Percentiles rank a stretch among this genome's conserved stretches.
phyloP scores from a whole-genome alignment of 2,797 vertebrate species.

The Eulemur rubriventer region DNA sequence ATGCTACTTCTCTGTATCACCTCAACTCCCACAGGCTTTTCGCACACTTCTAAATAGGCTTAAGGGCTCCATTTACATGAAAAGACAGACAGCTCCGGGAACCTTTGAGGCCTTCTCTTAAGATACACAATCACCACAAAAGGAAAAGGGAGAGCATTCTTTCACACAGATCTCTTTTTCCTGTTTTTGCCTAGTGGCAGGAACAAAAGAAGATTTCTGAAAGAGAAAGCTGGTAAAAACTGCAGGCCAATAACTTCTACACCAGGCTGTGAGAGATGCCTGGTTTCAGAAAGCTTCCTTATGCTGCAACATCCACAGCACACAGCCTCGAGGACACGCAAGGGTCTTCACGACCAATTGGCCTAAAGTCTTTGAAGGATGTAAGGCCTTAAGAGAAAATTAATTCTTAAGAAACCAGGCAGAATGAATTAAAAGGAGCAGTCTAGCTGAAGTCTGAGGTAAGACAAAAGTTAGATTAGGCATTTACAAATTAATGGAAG shows the following conservation, averaged over 20 bases:
- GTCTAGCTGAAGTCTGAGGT: not conserved
- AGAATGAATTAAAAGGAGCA: not conserved
- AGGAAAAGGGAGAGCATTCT: conserved; percentile 77
- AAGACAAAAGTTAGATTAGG: not conserved
- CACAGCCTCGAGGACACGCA: not conserved
- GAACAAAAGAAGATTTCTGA: conserved; percentile 76
- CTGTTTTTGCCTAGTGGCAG: conserved; percentile 77
- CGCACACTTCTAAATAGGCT: conserved; percentile 67
- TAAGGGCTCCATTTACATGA: conserved; percentile 76
- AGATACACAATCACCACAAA: conserved; percentile 74
- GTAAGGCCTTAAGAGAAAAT: not conserved
- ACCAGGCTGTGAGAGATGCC: not conserved
- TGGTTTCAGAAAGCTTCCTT: conserved; percentile 26
- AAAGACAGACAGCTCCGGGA: conserved; percentile 75
- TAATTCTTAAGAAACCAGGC: not conserved
- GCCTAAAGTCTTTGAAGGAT: conserved; percentile 29
- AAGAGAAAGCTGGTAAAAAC: conserved; percentile 66
- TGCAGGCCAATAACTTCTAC: conserved; percentile 56
- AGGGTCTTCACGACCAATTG: not conserved
- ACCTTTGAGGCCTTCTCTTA: conserved; percentile 74
- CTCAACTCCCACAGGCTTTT: conserved; percentile 72
- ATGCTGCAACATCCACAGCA: not conserved
- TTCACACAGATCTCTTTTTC: conserved; percentile 79
- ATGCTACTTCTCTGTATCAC: conserved; percentile 36
- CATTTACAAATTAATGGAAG: not conserved